Conservation (phyloP, 2,888 invertebrate genomes). For the Syrista parreyssii region DNA sequence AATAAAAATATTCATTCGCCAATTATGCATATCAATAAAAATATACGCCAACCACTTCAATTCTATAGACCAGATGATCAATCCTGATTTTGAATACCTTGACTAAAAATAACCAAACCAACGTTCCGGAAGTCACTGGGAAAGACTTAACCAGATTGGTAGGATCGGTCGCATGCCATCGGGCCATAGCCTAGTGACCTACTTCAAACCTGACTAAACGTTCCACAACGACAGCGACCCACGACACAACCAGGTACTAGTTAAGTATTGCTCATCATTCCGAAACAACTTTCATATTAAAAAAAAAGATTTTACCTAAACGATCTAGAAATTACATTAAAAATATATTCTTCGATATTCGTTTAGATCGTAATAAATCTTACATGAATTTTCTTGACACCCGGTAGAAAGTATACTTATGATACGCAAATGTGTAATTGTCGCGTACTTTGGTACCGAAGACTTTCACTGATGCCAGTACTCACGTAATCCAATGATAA, state of each 20-base stretch:
- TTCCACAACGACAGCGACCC: conserved; percentile 15
- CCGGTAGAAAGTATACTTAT: neutral
- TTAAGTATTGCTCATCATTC: neutral
- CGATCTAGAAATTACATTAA: neutral
- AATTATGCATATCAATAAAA: neutral
- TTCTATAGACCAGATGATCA: neutral
- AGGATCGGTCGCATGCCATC: conserved; percentile 40
- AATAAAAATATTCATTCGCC: neutral
- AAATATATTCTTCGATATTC: neutral
- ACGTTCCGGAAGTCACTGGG: conserved; percentile 30
- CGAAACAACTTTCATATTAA: conserved; percentile 2
- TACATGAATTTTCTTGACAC: neutral
- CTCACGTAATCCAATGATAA: neutral
- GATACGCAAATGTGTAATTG: neutral
- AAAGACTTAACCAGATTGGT: conserved; percentile 15
- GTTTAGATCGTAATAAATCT: neutral
- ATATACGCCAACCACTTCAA: neutral
- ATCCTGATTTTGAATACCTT: neutral
- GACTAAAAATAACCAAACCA: neutral
- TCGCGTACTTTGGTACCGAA: neutral
- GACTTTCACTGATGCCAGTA: neutral
- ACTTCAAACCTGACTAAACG: conserved; percentile 28
- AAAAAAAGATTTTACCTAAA: neutral
- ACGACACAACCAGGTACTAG: neutral
- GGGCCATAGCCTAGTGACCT: conserved; percentile 56